Evolutionary conservation across 2,113 vertebrate genomes (phyloP), one percentile per base, ranked within the genome.

Genomic region (Turdus rufiventris): DNA sequence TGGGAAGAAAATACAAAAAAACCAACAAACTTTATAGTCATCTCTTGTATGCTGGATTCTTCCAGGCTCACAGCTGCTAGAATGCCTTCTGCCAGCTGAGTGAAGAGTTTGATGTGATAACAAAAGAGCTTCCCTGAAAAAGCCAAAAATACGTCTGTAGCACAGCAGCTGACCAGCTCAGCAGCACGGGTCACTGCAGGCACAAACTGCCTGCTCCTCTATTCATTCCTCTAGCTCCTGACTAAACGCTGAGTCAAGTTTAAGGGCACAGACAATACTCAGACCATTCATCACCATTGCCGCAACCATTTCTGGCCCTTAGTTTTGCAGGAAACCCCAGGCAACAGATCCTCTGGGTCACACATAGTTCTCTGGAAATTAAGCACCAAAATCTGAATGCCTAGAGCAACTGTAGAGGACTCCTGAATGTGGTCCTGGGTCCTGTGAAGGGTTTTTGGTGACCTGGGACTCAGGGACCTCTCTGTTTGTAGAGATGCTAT

Each of bases 81-180:
- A 65, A 90, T 80, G 89, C 79, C 88, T 94, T 95, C 88, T 96
- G 94, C 94, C 95, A 97, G 85, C 92, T 94, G 90, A 96, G 90
- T 83, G 85, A 95, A 88, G 93, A 94, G 82, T 94, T 95, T 94
- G 93, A 93, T 95, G 90, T 34, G 71, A 83, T 86, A 90, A 96
- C 89, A 95, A 96, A 96, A 90, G 93, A 94, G 85, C 93, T 95
- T 95, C 81, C 87, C 82, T 91, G 63, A 80, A 94, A 97, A 96
- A 95, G 94, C 96, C 96, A 96, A 96, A 96, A 95, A 96, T 80
- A 95, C 0, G 43, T 77, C 88, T 86, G 83, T 56, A 90, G 79
- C 95, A 71, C 85, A 96, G 94, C 94, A 96, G 93, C 95, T 93
- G 89, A 97, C 96, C 92, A 93, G 82, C 94, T 96, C 88, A 90